These are phyloP conservation scores for Acanthurus leucopareius DNA, from an alignment of 2,797 vertebrate genomes.

Conservation along the genomic window DNA sequence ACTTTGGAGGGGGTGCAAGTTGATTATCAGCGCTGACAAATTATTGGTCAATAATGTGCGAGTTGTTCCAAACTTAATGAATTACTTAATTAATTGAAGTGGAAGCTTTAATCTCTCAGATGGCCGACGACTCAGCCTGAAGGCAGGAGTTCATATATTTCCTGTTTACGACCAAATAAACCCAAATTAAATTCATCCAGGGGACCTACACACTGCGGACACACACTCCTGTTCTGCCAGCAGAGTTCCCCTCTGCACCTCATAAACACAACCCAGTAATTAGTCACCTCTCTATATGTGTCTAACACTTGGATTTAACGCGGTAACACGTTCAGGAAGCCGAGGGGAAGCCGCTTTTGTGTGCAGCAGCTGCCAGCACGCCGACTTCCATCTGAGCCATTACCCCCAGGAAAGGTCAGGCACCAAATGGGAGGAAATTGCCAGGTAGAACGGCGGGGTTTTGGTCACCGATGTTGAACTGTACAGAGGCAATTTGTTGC, in stretches of 20 bases:
- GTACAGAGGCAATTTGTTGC: constrained; percentile 46
- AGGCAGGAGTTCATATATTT: too few relatives aligned
- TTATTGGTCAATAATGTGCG: too few relatives aligned
- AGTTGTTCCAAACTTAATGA: too few relatives aligned
- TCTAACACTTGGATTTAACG: not conserved
- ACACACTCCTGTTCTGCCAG: too few relatives aligned
- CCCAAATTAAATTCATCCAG: not conserved
- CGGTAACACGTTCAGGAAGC: too few relatives aligned
- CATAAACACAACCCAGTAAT: constrained; percentile 5
- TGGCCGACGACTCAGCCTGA: too few relatives aligned
- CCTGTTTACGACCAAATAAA: not conserved
- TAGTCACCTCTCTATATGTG: not conserved
- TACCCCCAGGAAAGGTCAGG: constrained; percentile 40
- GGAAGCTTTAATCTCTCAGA: too few relatives aligned
- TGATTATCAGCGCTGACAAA: too few relatives aligned
- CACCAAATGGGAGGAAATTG: constrained; percentile 52
- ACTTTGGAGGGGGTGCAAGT: too few relatives aligned
- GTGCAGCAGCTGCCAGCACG: not conserved
- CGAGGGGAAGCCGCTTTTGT: not conserved
- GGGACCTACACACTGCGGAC: not conserved
- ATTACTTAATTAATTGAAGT: too few relatives aligned
- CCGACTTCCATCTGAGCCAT: constrained; percentile 43
- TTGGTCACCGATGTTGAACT: constrained; percentile 5
- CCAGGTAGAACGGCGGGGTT: constrained; percentile 18
- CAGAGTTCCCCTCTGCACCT: not conserved